phyloP scores from a whole-genome alignment of 2,888 invertebrate species.

The Chelonus formosanus region DNA sequence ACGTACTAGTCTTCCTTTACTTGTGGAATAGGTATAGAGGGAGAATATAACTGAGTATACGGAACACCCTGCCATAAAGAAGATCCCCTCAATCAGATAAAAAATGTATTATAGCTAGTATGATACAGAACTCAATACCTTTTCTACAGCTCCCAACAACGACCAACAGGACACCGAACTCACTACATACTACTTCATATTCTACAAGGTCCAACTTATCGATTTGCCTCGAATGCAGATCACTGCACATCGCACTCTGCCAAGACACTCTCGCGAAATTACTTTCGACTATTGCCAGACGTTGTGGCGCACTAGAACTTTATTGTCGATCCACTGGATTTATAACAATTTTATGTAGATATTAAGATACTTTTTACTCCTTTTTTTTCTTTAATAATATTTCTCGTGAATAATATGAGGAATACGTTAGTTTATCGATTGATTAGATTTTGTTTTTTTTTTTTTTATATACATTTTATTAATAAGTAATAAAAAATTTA shows the following conservation, averaged over 20 bases:
- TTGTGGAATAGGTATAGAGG: conserved; percentile 14
- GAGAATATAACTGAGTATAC: conserved; percentile 43
- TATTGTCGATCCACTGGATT: conserved; percentile 23
- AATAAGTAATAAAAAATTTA: no score
- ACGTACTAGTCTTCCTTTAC: conserved; percentile 39
- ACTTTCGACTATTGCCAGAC: conserved; percentile 47
- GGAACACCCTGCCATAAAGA: conserved; percentile 62
- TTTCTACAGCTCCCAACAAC: conserved; percentile 40
- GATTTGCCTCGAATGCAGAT: conserved; percentile 53
- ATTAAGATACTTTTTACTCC: conserved; percentile 11
- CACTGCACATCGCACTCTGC: conserved; percentile 46
- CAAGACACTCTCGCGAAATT: conserved; percentile 56
- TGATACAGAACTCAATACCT: conserved; percentile 65
- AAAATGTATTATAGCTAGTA: conserved; percentile 66
- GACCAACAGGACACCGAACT: conserved; percentile 5
- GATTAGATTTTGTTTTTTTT: no score
- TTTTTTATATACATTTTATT: no score
- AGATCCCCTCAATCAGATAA: conserved; percentile 66
- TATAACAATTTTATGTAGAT: conserved; percentile 16
- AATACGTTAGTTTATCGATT: no score
- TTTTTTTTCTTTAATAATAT: not conserved
- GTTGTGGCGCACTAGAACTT: conserved; percentile 9
- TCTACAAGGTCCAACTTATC: conserved; percentile 35
- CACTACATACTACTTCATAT: conserved; percentile 10
- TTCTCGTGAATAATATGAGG: no score